Evolutionary conservation across 37 sponge, comb jelly and placozoan species (phyloP), one percentile per base, ranked within the genome.

Genomic region (Theonella swinhoei): DNA sequence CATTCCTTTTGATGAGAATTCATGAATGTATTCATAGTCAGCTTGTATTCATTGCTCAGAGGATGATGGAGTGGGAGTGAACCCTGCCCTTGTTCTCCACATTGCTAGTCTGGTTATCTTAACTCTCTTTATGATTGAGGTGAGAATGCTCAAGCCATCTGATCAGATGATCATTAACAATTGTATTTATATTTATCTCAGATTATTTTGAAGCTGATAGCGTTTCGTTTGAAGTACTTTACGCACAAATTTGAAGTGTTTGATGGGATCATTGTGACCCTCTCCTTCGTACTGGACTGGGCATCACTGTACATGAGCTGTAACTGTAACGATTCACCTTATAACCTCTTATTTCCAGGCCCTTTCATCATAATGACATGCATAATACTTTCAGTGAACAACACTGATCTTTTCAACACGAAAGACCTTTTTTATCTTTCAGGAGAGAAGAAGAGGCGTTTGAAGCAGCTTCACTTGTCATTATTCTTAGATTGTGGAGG

Each of bases 171-270:
- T 24, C 23, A 24, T 60, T 28, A 4, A 3, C 23, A 4, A 28
- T 22, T 77, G 78, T 77, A 64, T 77, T 62, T 40, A 11, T 75
- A 31, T 77, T 32, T 20, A 3, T 71, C 70, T 0, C 75, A 93
- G 94, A 70, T 95, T 47, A 2, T 86, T 0, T 23, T 89, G 38
- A 95, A 95, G 80, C 62, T 91, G 66, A 83, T 91, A 74, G 90
- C 91, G 14, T 89, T 95, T 47, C 83, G 92, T 5, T 28, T 95
- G 35, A 85, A 87, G 84, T 95, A 88, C 61, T 95, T 95, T 68
- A 91, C 92, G 1, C 95, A 95, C 84, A 95, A 89, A 72, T 88
- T 95, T 80, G 95, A 95, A 69, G 95, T 92, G 26, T 95, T 97
- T 88, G 98, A 97, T 59, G 98, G 88, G 17, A 62, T 81, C 24